These are phyloP conservation scores for Megaleporinus macrocephalus DNA, from an alignment of 2,113 vertebrate species.

Conservation along the genomic window DNA sequence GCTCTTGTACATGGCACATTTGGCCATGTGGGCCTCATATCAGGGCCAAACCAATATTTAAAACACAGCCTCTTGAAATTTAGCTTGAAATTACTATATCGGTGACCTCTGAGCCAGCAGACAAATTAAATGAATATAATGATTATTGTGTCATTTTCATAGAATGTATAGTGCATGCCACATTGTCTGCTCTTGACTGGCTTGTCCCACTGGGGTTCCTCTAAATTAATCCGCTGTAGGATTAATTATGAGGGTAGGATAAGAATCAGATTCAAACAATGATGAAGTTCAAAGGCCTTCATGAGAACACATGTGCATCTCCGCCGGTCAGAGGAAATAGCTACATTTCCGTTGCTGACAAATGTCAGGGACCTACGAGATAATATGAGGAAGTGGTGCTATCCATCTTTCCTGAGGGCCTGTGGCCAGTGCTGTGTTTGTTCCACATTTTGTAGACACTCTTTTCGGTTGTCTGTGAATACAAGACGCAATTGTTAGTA, in stretches of 20 bases:
- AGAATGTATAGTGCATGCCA: neutral
- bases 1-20: neutral
- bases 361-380: slow-evolving; percentile 52
- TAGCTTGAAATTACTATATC: neutral
- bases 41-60: neutral
- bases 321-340: slow-evolving; percentile 53
- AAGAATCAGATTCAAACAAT: slow-evolving; percentile 49
- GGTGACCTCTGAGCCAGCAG: neutral
- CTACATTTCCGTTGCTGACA: slow-evolving; percentile 62
- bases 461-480: neutral
- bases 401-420: slow-evolving; percentile 56
- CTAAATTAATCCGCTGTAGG: slow-evolving; percentile 28
- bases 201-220: slow-evolving; percentile 12
- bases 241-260: slow-evolving; percentile 38
- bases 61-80: neutral
- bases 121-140: neutral
- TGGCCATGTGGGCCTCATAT: neutral
- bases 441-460: neutral
- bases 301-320: slow-evolving; percentile 39
- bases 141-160: neutral
- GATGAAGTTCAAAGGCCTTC: slow-evolving; percentile 50
- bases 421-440: slow-evolving; percentile 41
- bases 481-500: neutral
- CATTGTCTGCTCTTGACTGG: neutral
- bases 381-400: slow-evolving; percentile 53